Base-by-base conservation (phyloP, 2,797 vertebrate genomes). In the Ceryle rudis region DNA sequence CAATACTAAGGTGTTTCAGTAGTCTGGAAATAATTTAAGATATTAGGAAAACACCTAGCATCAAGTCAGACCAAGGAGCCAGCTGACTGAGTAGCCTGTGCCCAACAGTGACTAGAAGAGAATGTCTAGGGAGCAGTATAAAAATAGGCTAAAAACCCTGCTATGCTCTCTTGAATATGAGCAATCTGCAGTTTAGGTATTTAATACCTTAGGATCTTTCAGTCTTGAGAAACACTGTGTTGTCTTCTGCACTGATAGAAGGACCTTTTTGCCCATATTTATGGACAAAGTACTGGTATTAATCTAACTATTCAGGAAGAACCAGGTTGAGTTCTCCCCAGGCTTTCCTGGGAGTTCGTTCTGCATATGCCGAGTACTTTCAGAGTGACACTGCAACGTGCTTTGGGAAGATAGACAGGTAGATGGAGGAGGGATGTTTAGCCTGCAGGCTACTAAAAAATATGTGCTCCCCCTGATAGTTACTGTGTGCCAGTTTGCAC, bases 371-470 rank as follows among this genome's bases (percentile, higher is more conserved):
- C 44, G 31, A 87, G 60, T 41, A 29, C 37, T 93, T 78, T 47
- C 16, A 67, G 82, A 94, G 67, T n/a, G 67, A 62, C 35, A 85
- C 46, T 54, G 49, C 73, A 72, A 44, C 0, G 2, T 81, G 77
- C 35, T 3, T 46, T 62, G 54, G 60, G 57, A 93, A 95, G 89
- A 96, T 57, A 91, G 93, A 81, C 92, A 96, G 94, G 90, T 95
- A 93, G 90, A 90, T 87, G 92, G 90, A 92, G 95, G 86, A 97
- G 90, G 47, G 74, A 84, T 96, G 95, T 95, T 96, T 94, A 96
- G 90, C 92, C 95, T 95, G 90, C 93, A 96, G 93, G 95, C 95
- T 96, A 95, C 92, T 95, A 80, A 96, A 96, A 95, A 91, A 66
- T 94, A 71, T 73, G 83, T 80, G 90, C 89, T 96, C 93, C 95